These are phyloP conservation scores for Parapsyche elsis DNA, from an alignment of 1,140 invertebrate genomes.

Conservation along the genomic window DNA sequence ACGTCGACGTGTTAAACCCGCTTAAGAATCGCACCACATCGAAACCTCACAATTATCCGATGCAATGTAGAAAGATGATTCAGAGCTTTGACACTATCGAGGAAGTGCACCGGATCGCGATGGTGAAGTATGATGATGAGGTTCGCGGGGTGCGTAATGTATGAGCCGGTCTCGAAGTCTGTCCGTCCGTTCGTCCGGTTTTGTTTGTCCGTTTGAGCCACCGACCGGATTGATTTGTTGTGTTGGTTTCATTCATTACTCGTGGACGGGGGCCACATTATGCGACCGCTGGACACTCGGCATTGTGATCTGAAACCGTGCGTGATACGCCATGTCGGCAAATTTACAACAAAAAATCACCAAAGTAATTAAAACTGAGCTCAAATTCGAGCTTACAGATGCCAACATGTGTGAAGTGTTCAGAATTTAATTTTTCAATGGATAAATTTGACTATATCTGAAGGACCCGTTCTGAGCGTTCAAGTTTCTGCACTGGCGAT, in stretches of 20 bases:
- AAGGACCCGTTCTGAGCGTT: too few relatives aligned
- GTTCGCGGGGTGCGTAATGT: background rate
- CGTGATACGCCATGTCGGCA: background rate
- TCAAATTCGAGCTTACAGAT: too few relatives aligned
- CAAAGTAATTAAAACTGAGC: too few relatives aligned
- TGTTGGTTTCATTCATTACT: slow-evolving; percentile 47
- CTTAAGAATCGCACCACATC: background rate
- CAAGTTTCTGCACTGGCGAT: too few relatives aligned
- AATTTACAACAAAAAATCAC: background rate
- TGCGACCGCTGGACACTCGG: slow-evolving; percentile 23
- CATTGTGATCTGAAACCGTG: background rate
- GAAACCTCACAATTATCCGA: background rate
- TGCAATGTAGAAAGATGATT: too few relatives aligned
- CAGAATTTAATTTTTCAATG: too few relatives aligned
- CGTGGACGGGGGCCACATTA: slow-evolving; percentile 41
- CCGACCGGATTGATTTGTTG: slow-evolving; percentile 49
- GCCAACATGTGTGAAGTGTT: too few relatives aligned
- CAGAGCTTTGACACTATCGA: background rate
- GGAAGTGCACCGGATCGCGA: background rate
- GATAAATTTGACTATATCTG: too few relatives aligned
- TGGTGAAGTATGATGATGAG: background rate
- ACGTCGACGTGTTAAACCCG: background rate
- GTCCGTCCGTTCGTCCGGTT: background rate
- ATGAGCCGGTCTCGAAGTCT: background rate
- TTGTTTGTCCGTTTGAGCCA: slow-evolving; percentile 1